Percentiles rank a stretch among this genome's conserved stretches.
phyloP scores from a whole-genome alignment of 2,888 invertebrate species.

The Platycheirus albimanus region DNA sequence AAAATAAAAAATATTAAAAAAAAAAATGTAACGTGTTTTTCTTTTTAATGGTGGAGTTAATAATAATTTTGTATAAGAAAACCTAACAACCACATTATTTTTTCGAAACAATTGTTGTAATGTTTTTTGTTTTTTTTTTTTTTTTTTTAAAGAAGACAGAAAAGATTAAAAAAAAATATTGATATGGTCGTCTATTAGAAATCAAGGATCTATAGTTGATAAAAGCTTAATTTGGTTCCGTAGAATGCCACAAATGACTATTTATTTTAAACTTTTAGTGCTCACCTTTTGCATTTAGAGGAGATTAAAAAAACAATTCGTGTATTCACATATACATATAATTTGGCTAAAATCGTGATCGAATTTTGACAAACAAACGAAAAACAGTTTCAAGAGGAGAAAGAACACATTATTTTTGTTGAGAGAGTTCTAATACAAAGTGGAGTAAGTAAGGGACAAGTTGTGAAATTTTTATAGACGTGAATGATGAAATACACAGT shows the following conservation, averaged over 20 bases:
- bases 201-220: background rate
- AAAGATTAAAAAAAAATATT: background rate
- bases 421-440: background rate
- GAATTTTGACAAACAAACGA: slow-evolving; percentile 24
- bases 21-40: slow-evolving; percentile 50
- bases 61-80: slow-evolving; percentile 19
- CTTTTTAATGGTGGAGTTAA: slow-evolving; percentile 30
- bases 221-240: background rate
- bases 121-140: too few relatives aligned
- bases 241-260: background rate
- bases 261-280: slow-evolving; percentile 21
- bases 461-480: slow-evolving; percentile 55
- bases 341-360: background rate
- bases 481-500: too few relatives aligned
- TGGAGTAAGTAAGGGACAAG: slow-evolving; percentile 7
- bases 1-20: slow-evolving; percentile 34
- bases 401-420: background rate
- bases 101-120: too few relatives aligned
- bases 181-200: background rate
- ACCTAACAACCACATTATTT: slow-evolving; percentile 59
- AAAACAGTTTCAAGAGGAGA: slow-evolving; percentile 22
- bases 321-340: slow-evolving; percentile 1
- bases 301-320: background rate
- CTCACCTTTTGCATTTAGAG: slow-evolving; percentile 37
- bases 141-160: too few relatives aligned